Evolutionary conservation across 1,140 invertebrate genomes (phyloP).

Genomic region (Drosophila bocki): DNA sequence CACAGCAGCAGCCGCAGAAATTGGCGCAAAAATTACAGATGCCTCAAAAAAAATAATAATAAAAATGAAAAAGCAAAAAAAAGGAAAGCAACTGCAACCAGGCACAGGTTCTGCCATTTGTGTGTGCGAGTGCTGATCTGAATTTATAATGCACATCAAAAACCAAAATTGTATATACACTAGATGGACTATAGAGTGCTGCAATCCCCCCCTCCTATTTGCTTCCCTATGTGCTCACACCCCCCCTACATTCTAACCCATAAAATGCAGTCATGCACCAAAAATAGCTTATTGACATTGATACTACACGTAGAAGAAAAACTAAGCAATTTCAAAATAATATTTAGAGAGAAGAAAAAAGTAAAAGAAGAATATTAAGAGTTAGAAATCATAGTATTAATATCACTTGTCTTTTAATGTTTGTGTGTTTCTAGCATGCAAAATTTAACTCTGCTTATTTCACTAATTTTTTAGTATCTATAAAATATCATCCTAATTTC

Average conservation of each 20-base stretch:
- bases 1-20: conserved; percentile 68
- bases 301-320: conserved; percentile 28
- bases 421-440: no score
- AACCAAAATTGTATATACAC: not conserved
- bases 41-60: conserved; percentile 50
- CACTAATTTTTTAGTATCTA: not conserved
- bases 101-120: conserved; percentile 25
- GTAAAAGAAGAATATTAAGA: no score
- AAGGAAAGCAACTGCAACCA: conserved; percentile 3
- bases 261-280: conserved; percentile 42
- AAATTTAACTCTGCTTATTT: no score
- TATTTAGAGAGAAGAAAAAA: no score
- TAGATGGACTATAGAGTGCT: not conserved
- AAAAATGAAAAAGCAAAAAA: conserved; percentile 27
- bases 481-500: not conserved
- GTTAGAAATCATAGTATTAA: no score
- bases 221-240: conserved; percentile 1
- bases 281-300: conserved; percentile 42
- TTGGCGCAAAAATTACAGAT: conserved; percentile 81
- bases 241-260: not conserved
- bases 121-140: conserved; percentile 24
- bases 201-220: conserved; percentile 1
- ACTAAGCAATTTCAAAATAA: no score
- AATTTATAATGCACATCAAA: conserved; percentile 50
- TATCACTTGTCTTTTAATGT: no score